Evolutionary conservation across 2,888 invertebrate species (phyloP), one percentile per base, ranked within the genome.

Genomic region (Stomorhina lunata): DNA sequence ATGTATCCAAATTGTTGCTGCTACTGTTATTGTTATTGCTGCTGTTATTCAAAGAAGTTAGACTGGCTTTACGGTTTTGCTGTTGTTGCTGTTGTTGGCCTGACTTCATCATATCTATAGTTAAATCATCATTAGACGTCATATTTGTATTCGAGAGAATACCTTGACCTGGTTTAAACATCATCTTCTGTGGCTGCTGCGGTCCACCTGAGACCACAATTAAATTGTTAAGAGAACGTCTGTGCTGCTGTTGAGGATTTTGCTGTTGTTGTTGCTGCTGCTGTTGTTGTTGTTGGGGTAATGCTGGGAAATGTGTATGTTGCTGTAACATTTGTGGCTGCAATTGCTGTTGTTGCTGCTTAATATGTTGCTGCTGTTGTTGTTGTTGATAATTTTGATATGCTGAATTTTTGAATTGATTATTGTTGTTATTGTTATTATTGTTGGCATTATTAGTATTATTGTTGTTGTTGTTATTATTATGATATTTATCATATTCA

Each of bases 221-320:
- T 55, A 91, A 85, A 86, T 90, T 91, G 76, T 89, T 91, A 0
- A 91, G 83, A n/a, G 91, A 91, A 20, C 91, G 89, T 34, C 90
- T 87, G 84, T 90, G 89, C 84, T 85, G 85, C 50, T 81, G 86
- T 37, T 77, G 80, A 5, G 80, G 78, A n/a, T 66, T 65, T 22
- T 77, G 81, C 73, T 87, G 71, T 25, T 81, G 82, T 73, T 87
- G 86, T 69, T 84, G 85, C 12, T 78, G 84, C 40, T 80, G 81
- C 17, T 87, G 86, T 43, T 86, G 87, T 45, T 78, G 79, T 59
- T 88, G 88, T 22, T 89, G 88, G 17, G 89, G 88, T 73, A 89
- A 72, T 2, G 88, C 84, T 17, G 88, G 86, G 73, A 88, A 89
- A 69, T 88, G 89, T 29, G 85, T 69, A 80, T 88, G 88, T 63